phyloP scores from a whole-genome alignment of 2,797 vertebrate species.

The Corythornis leucogaster region DNA sequence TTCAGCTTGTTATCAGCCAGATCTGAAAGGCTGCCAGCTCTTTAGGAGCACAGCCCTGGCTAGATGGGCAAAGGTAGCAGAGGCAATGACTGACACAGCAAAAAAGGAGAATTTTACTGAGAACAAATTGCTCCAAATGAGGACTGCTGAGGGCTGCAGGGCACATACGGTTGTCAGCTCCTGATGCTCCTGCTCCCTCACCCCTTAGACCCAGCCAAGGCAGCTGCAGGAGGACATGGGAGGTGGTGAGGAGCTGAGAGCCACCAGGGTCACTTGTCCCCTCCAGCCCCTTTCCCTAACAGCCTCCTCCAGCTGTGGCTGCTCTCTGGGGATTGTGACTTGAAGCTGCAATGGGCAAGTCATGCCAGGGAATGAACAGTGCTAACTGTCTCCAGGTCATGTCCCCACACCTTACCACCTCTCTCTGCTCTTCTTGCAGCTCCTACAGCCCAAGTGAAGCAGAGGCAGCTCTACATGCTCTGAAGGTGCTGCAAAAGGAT shows the following conservation, averaged over 20 bases:
- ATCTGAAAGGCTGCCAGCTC: neutral
- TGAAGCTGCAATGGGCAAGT: neutral
- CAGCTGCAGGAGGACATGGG: neutral
- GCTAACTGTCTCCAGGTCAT: neutral
- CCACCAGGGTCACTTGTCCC: neutral
- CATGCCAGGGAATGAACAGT: neutral
- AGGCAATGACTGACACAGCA: neutral
- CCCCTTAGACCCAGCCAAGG: neutral
- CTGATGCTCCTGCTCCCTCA: neutral
- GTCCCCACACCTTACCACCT: neutral
- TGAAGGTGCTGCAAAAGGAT: neutral
- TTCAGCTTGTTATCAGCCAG: neutral
- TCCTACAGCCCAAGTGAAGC: neutral
- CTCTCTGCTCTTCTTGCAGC: neutral
- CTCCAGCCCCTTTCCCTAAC: neutral
- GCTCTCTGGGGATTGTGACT: neutral
- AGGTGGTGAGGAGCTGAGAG: neutral
- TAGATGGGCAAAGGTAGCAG: neutral
- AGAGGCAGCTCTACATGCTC: neutral
- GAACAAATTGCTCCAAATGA: neutral
- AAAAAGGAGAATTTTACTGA: neutral
- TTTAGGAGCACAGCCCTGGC: neutral
- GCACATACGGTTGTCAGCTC: neutral
- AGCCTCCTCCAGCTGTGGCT: fast-evolving
- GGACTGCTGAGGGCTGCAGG: neutral